Evolutionary conservation across 2,113 vertebrate species (phyloP), one percentile per base, ranked within the genome.

Genomic region (Cololabis saira): DNA sequence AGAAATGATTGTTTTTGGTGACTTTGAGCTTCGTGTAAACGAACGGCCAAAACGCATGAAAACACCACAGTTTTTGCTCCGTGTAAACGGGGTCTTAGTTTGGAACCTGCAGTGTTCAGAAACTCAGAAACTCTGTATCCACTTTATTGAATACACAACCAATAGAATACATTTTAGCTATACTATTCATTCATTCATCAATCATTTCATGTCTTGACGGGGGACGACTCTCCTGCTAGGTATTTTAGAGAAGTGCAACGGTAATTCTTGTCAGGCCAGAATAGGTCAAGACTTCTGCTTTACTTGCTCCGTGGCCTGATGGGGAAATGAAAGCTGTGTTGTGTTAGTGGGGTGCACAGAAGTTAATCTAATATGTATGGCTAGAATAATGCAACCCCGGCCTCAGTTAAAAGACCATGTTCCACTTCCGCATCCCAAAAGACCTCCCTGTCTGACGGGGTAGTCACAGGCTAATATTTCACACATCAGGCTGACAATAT

Each of bases 301-400:
- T 81, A 48, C 57, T 74, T 45, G 18, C 33, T 66, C 84, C 57
- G 45, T 42, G 12, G 66, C 45, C 58, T 74, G 53, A 85, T 81
- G 74, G 82, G 76, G 86, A 87, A 86, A 81, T 78, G 83, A 89
- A 87, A 90, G 88, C 78, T 66, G 64, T 76, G 62, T 61, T 82
- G 80, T 85, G 76, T 87, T 80, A 68, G 59, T 76, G 80, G 70
- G 79, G 62, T 71, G 73, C 80, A 71, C 45, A 74, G 61, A 76
- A 71, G 67, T 81, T 80, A 74, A 85, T 88, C 59, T 84, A 89
- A 85, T 84, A 83, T 80, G 71, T 62, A 83, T 76, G 69, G 57
- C 61, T 37, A 67, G 59, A 66, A 71, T 71, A 71, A 84, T 71
- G 70, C 73, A 78, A 89, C 65, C 56, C 18, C 5, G 16, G 67